A percentile compares a stretch with the other conserved stretches of the same genome.
phyloP scores from a whole-genome alignment of 2,113 vertebrate species.

The Scopus umbretta region DNA sequence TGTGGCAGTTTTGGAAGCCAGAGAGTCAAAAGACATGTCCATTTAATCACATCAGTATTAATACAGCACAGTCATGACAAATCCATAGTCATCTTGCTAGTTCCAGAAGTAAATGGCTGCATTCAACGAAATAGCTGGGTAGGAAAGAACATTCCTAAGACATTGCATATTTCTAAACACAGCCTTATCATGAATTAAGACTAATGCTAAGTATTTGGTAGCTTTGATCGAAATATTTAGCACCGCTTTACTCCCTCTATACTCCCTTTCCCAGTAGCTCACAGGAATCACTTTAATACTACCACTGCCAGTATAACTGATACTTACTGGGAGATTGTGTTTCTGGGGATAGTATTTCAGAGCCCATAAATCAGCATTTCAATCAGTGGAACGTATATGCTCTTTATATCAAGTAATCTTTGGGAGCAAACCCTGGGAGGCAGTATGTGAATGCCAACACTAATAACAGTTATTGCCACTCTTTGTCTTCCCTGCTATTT shows the following conservation, averaged over 20 bases:
- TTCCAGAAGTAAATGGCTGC: not conserved
- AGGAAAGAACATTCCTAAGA: not conserved
- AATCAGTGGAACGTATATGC: not conserved
- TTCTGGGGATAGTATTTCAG: not conserved
- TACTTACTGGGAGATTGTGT: not conserved
- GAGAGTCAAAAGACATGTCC: not conserved
- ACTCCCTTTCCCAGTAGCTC: not conserved
- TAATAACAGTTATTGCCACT: not conserved
- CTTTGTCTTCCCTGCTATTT: not conserved
- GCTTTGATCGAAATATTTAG: not conserved
- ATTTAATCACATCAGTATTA: not conserved
- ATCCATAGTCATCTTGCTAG: not conserved
- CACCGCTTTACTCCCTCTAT: not conserved
- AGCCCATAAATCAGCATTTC: constrained; percentile 6
- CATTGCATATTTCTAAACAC: not conserved
- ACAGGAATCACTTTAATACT: not conserved
- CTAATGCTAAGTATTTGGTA: not conserved
- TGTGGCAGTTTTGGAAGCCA: not conserved
- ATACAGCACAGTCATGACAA: not conserved
- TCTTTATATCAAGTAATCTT: not conserved
- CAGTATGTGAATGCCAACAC: not conserved
- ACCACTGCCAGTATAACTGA: not conserved
- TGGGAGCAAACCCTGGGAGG: not conserved
- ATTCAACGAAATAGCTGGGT: not conserved
- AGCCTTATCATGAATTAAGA: not conserved